Conservation (phyloP, 2,888 invertebrate genomes). For the Lissocephala sabroskyi region DNA sequence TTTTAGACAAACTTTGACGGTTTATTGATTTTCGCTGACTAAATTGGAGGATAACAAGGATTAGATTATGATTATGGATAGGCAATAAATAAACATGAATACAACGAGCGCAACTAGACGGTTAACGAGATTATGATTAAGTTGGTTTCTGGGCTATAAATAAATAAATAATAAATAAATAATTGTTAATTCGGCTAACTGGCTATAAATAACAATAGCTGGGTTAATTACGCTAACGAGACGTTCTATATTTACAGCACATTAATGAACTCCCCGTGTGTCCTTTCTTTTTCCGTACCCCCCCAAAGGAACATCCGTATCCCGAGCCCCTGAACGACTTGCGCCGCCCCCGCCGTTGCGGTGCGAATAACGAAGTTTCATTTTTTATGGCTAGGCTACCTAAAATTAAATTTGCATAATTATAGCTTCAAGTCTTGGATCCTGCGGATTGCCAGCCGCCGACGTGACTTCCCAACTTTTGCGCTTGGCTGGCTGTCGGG, state of each 20-base stretch:
- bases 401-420: slow-evolving; percentile 57
- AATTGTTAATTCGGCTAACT: slow-evolving; percentile 42
- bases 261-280: slow-evolving; percentile 33
- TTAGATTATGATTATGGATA: slow-evolving; percentile 27
- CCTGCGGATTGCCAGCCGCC: slow-evolving; percentile 13
- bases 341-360: not conserved
- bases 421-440: slow-evolving; percentile 26
- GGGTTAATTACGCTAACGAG: slow-evolving; percentile 47
- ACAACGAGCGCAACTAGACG: slow-evolving; percentile 8
- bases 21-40: slow-evolving; percentile 23
- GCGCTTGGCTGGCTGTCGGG: not conserved
- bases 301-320: slow-evolving; percentile 17
- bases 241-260: slow-evolving; percentile 42
- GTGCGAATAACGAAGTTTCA: slow-evolving; percentile 18
- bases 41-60: slow-evolving; percentile 37
- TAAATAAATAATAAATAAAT: slow-evolving; percentile 29
- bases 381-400: slow-evolving; percentile 46
- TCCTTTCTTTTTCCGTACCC: slow-evolving; percentile 11
- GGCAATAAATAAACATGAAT: slow-evolving; percentile 11
- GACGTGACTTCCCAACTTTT: slow-evolving; percentile 39
- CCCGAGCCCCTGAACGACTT: not conserved
- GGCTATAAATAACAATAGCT: slow-evolving; percentile 45
- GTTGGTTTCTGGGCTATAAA: not conserved
- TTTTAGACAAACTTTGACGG: slow-evolving; percentile 26
- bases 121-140: slow-evolving; percentile 12